A percentile compares a stretch with the other conserved stretches of the same genome.
phyloP scores from a whole-genome alignment of 2,113 vertebrate species.

The Gallinago paraguaiae region DNA sequence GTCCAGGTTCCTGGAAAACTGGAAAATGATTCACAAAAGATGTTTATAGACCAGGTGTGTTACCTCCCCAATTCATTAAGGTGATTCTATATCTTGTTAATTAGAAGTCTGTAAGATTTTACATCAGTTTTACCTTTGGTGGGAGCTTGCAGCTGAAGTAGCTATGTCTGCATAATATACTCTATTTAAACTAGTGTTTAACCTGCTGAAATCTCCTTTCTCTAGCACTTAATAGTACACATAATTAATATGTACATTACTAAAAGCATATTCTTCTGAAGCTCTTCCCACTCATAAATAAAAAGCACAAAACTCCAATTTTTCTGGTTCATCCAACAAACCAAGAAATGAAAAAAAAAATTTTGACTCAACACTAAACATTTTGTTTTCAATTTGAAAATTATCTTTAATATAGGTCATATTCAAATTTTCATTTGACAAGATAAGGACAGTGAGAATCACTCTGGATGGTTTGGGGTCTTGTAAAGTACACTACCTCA shows the following conservation, averaged over 20 bases:
- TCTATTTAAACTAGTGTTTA: background rate
- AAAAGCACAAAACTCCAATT: background rate
- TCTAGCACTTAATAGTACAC: background rate
- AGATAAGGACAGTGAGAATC: background rate
- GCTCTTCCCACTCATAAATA: background rate
- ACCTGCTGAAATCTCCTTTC: background rate
- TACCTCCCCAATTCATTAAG: background rate
- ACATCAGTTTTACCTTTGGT: background rate
- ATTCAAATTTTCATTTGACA: background rate
- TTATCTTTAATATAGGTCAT: background rate
- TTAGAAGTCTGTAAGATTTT: background rate
- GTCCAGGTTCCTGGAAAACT: background rate
- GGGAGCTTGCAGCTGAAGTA: background rate
- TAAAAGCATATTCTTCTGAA: background rate
- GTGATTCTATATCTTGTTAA: background rate
- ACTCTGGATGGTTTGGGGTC: background rate
- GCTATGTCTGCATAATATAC: background rate
- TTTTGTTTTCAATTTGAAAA: background rate
- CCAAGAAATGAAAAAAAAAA: background rate
- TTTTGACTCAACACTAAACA: background rate
- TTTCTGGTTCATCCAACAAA: background rate
- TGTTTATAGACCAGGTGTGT: background rate
- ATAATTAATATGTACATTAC: background rate
- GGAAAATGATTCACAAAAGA: background rate
- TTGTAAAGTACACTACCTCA: background rate